Base-by-base conservation (phyloP, 2,888 invertebrate species). In the Thecocarcelia acutangulata region DNA sequence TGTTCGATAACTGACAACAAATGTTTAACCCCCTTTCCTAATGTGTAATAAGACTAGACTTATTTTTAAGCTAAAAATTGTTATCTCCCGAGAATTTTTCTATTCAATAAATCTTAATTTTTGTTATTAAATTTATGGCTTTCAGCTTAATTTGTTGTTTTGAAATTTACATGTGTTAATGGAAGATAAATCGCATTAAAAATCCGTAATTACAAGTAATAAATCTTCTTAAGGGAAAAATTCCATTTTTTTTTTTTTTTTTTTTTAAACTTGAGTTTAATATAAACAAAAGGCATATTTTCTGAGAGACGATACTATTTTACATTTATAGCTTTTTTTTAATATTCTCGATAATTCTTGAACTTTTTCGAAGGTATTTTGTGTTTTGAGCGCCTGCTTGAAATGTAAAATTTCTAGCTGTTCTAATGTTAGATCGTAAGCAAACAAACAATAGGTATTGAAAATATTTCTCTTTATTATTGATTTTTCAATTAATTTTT, bases 201-300 rank as follows among this genome's bases (percentile, higher is more conserved):
- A 70, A 48, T 59, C 46, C 37, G 9, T 68, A 48, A 70, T 50
- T 72, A 72, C 42, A 28, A 56, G 28, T 28, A 68, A 54, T 44
- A 56, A 42, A 54, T 33, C 44, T 44, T 28, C 42, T 28, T 52
- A 68, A 6, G 15, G 28, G 24, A 28, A 42, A 24, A 33, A 9
- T 11, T 0, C 3, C 4, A 50, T 42, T 42, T 66, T 52, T 4
- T 28, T 28, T 28, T 28, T 33, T 8, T 33, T 33, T 33, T 33
- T 3, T 33, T 33, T 33, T 33, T 8, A 5, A 8, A 8, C 8
- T 33, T 33, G 5, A 33, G 33, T 33, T 33, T 33, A 5, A 33
- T 33, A 9, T 33, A 33, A 5, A 24, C 5, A 24, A 24, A 24
- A 24, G 24, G 5, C 24, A 24, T 24, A 24, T 24, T 24, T 24